Percentiles rank a stretch among this genome's conserved stretches.
Evolutionary conservation across 2,113 vertebrate genomes (phyloP).

Genomic region (Paraplagusia blochii): DNA sequence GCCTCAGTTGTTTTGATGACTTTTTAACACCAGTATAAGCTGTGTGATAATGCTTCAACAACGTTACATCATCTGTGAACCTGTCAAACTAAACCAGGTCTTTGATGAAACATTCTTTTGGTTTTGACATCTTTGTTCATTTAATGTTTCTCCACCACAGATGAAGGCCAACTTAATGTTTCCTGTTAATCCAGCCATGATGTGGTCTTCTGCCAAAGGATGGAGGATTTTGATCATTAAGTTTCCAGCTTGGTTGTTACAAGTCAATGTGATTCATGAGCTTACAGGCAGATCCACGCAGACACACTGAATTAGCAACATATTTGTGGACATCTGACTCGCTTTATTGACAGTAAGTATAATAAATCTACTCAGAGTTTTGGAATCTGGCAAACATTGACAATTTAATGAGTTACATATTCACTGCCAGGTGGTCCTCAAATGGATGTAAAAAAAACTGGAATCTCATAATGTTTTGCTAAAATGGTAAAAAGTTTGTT

Average conservation of each 20-base stretch:
- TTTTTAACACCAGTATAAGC: too few relatives aligned
- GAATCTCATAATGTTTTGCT: too few relatives aligned
- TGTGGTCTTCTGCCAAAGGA: slow-evolving; percentile 35
- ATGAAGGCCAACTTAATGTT: slow-evolving; percentile 21
- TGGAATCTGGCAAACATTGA: slow-evolving; percentile 15
- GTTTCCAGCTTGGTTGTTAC: slow-evolving; percentile 27
- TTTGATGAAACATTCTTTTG: not conserved
- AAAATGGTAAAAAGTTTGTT: too few relatives aligned
- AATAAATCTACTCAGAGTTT: slow-evolving; percentile 21
- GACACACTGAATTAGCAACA: slow-evolving; percentile 2
- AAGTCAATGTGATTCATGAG: slow-evolving; percentile 35
- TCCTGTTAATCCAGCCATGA: slow-evolving; percentile 40
- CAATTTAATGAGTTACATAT: slow-evolving; percentile 14
- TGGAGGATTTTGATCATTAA: slow-evolving; percentile 15
- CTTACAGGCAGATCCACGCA: slow-evolving; percentile 19
- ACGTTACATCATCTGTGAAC: not conserved
- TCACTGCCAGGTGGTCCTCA: slow-evolving; percentile 2
- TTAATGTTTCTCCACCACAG: slow-evolving; percentile 30
- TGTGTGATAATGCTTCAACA: too few relatives aligned
- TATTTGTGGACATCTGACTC: slow-evolving; percentile 42
- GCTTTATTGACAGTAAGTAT: slow-evolving; percentile 34
- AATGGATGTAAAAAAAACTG: too few relatives aligned
- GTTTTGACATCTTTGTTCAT: slow-evolving; percentile 16
- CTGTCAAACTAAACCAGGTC: slow-evolving; percentile 10
- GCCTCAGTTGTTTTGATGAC: too few relatives aligned